Percentiles rank a stretch among this genome's conserved stretches.
Conservation (phyloP, 2,113 vertebrate species). For the Gymnorhina tibicen region DNA sequence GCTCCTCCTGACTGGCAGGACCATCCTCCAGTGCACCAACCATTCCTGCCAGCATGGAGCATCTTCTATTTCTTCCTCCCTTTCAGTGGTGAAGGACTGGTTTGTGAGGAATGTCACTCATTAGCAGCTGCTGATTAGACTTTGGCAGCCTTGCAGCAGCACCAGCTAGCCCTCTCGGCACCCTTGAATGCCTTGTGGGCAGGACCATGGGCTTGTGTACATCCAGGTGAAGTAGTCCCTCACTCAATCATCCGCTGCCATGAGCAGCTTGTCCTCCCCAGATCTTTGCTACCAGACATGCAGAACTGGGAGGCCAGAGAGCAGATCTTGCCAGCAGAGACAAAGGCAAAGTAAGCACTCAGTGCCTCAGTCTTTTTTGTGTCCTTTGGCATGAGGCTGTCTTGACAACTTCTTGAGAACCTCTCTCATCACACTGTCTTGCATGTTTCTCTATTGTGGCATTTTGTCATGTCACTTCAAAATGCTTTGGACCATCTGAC, state of each 20-base stretch:
- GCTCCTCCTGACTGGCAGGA: background rate
- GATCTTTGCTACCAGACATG: background rate
- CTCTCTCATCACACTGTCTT: rapidly evolving
- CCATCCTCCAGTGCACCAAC: rapidly evolving
- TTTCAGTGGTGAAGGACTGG: background rate
- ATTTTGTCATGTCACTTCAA: background rate
- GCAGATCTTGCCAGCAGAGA: background rate
- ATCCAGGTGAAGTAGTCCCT: background rate
- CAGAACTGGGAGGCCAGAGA: background rate
- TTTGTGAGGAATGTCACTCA: background rate
- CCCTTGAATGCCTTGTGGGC: background rate
- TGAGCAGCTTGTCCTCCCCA: background rate
- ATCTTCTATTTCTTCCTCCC: background rate
- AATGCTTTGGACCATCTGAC: background rate
- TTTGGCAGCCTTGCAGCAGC: background rate
- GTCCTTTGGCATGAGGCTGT: background rate
- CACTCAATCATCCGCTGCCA: rapidly evolving
- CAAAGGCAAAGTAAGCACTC: background rate
- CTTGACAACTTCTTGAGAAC: background rate
- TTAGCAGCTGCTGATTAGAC: background rate
- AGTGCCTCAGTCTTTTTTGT: background rate
- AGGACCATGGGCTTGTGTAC: background rate
- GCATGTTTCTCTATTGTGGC: background rate
- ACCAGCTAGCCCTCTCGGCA: background rate
- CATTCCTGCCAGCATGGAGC: background rate